Evolutionary conservation across 1,140 invertebrate genomes (phyloP).

Genomic region (Hypothenemus hampei): DNA sequence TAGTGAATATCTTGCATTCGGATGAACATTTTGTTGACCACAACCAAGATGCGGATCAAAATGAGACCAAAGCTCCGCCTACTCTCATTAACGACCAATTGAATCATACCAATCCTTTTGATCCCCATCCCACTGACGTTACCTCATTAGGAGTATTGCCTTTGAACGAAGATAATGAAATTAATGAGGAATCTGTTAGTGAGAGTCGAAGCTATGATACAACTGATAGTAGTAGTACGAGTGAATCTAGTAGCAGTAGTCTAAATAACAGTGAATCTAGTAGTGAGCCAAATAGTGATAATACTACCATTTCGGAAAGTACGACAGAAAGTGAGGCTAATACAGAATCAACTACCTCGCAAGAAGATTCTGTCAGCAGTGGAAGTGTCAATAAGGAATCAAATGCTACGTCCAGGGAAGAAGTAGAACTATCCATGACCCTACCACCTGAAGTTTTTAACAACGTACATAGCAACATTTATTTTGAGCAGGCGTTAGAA

Average conservation of each 20-base stretch:
- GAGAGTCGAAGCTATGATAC: too few relatives aligned
- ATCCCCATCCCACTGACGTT: constrained; percentile 33
- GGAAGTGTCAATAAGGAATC: too few relatives aligned
- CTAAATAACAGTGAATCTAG: not conserved
- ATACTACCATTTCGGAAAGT: not conserved
- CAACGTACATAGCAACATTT: constrained; percentile 41
- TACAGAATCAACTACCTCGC: too few relatives aligned
- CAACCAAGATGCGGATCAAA: constrained; percentile 30
- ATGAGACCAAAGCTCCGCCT: constrained; percentile 30
- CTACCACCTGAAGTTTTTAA: constrained; percentile 38
- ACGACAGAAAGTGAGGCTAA: not conserved
- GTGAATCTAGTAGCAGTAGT: not conserved
- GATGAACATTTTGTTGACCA: constrained; percentile 34
- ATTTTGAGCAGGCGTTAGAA: constrained; percentile 29
- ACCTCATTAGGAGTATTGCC: constrained; percentile 26
- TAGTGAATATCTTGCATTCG: constrained; percentile 50
- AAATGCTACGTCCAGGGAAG: not conserved
- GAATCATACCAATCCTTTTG: constrained; percentile 42
- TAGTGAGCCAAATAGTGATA: not conserved
- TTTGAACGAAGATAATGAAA: constrained; percentile 29
- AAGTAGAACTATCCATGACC: constrained; percentile 19
- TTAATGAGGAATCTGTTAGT: constrained; percentile 4
- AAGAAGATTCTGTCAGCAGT: too few relatives aligned
- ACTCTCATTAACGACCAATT: constrained; percentile 44
- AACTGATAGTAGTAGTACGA: constrained; percentile 12